Base-by-base conservation (phyloP, 2,888 invertebrate species). In the Tetragonisca angustula region DNA sequence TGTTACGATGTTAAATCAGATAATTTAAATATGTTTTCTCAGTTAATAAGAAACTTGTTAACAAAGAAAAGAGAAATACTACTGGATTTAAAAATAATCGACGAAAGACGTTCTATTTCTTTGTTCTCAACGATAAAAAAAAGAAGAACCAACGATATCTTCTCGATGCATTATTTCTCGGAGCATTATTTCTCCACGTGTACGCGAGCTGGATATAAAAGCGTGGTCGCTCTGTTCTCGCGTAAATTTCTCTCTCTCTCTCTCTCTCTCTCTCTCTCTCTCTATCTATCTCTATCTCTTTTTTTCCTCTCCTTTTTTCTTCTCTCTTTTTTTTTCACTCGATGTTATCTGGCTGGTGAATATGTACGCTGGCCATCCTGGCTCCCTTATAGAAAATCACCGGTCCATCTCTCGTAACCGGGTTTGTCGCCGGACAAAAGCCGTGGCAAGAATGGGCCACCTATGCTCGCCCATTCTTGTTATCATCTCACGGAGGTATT, bases 401-500 rank as follows among this genome's bases (percentile, higher is more conserved):
- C 82, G 89, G 87, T 79, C 89, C 89, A 88, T 89, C 90, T 88
- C 79, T 43, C 68, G 77, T 73, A 83, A 79, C 73, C 80, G 80
- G 32, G 78, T 80, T 76, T 77, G 76, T 80, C 71, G 83, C 27
- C 67, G 90, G 88, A 92, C 92, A 93, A 93, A 91, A 92, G 91
- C 88, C 88, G 89, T 82, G 89, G 88, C 91, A 91, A 93, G 91
- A 93, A 91, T 91, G 91, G 91, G 81, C 89, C 89, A 91, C 91
- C 92, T 91, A 90, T 91, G 89, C 76, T 82, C 88, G 73, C 82
- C 86, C 85, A 82, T 88, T 88, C 92, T 91, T 91, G 91, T 93
- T 94, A 94, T 94, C 94, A 90, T 91, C 90, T 88, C 87, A 88
- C 86, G 90, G 91, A 90, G 92, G 90, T 92, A 92, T 92, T 91